Conservation (phyloP, 2,113 vertebrate species). For the Ifrita kowaldi region DNA sequence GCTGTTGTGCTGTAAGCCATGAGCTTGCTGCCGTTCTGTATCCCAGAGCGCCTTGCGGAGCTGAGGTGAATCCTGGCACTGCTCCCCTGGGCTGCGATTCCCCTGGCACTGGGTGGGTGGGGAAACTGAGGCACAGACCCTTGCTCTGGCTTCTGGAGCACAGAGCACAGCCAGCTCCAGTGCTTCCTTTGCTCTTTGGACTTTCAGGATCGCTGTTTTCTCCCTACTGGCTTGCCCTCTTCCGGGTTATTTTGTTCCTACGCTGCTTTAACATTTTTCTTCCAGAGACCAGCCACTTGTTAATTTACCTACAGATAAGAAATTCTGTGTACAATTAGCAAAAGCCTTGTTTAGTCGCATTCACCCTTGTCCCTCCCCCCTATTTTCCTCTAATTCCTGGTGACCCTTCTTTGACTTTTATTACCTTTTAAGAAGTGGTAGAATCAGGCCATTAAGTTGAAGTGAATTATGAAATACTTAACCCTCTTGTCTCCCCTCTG, state of each 20-base stretch:
- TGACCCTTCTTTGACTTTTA: constrained; percentile 35
- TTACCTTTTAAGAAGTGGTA: constrained; percentile 43
- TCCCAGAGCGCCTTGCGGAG: neutral
- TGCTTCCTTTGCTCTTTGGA: neutral
- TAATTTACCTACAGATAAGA: neutral
- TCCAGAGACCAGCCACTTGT: neutral
- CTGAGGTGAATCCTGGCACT: neutral
- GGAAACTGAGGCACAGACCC: neutral
- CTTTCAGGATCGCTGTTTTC: accelerated
- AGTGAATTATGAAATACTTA: constrained; percentile 49
- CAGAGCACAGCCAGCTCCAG: neutral
- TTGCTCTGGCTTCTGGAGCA: accelerated
- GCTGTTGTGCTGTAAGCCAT: neutral
- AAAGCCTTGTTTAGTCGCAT: neutral
- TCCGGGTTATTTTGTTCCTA: neutral
- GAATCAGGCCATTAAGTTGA: constrained; percentile 10
- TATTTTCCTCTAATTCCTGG: neutral
- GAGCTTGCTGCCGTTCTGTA: accelerated
- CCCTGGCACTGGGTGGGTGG: neutral
- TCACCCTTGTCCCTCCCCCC: neutral
- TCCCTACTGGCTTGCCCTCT: neutral
- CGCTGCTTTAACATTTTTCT: neutral
- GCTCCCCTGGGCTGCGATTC: neutral
- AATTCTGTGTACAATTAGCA: neutral
- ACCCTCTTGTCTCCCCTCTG: neutral